Base-by-base conservation (phyloP, 2,113 vertebrate genomes). In the Podiceps cristatus region DNA sequence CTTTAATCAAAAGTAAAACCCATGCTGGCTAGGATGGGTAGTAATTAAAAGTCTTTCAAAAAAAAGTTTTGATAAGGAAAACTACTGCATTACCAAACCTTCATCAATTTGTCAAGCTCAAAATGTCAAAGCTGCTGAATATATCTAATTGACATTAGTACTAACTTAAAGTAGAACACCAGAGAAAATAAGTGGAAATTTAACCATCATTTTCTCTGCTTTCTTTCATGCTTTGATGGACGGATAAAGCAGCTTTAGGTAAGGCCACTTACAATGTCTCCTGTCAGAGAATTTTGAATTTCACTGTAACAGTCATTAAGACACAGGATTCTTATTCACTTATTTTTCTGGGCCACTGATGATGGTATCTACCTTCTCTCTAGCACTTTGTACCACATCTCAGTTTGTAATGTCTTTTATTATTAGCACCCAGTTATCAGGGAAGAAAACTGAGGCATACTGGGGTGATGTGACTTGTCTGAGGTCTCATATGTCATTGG, bases 1-100 rank as follows among this genome's bases (percentile, higher is more conserved):
- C 47, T 93, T 96, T 96, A 97, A 97, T 96, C 63, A 96, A 91
- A 93, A 96, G 28, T 71, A 95, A 93, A 95, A 15, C 47, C 35
- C 55, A 29, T 86, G 28, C 83, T 92, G n/a, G 22, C 10, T 37
- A 71, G 28, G 44, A 80, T 47, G n/a, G 5, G 4, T 59, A 87
- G 56, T 69, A 97, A 97, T 96, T 96, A 96, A 92, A 95, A 87
- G 28, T 45, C 42, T 81, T 91, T 31, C 47, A 63, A 69, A 71
- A 80, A 53, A 74, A 47, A 23, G 9, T 68, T 93, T 93, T 67
- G 22, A 50, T 92, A 90, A 77, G 33, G 18, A 89, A 89, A 96
- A 84, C n/a, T 76, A 49, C 14, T 64, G 25, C 37, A 55, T 92
- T 83, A 75, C 35, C 22, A 93, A 86, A 72, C 9, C 56, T 69